These are phyloP conservation scores for Dascillus cervinus DNA, from an alignment of 2,888 invertebrate species.

Conservation along the genomic window DNA sequence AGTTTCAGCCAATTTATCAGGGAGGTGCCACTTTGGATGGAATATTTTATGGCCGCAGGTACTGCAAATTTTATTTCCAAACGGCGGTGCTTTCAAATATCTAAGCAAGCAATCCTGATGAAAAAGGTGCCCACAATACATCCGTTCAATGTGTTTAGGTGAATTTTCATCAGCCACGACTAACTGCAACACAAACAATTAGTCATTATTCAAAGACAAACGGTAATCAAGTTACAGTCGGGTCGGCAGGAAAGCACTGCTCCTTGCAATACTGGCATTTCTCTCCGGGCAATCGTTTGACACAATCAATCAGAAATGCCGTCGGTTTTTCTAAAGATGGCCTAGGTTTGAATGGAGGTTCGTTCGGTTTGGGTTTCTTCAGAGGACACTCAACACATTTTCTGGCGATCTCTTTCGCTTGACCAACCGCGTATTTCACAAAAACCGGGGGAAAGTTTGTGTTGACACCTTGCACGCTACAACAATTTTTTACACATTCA, in stretches of 20 bases:
- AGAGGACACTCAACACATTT: constrained; percentile 62
- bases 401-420: constrained; percentile 60
- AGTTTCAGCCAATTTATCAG: constrained; percentile 61
- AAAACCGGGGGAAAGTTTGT: constrained; percentile 60
- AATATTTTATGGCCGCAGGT: constrained; percentile 56
- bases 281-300: constrained; percentile 54
- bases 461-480: constrained; percentile 50
- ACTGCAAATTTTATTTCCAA: constrained; percentile 64
- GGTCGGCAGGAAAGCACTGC: constrained; percentile 52
- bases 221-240: constrained; percentile 38
- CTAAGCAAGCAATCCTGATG: constrained; percentile 60
- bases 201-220: constrained; percentile 2
- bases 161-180: constrained; percentile 50
- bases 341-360: constrained; percentile 51
- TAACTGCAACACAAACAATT: constrained; percentile 35
- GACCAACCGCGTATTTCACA: constrained; percentile 52
- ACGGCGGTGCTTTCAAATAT: constrained; percentile 66
- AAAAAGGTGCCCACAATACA: constrained; percentile 67
- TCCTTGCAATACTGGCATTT: constrained; percentile 57
- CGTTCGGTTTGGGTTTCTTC: constrained; percentile 45
- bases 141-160: constrained; percentile 56
- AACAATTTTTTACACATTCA: constrained; percentile 5
- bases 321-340: constrained; percentile 55
- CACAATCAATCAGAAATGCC: constrained; percentile 54
- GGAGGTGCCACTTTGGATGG: constrained; percentile 66